Evolutionary conservation across 2,888 invertebrate species (phyloP).

Genomic region (Pseudococcus jackbeardsleyi): DNA sequence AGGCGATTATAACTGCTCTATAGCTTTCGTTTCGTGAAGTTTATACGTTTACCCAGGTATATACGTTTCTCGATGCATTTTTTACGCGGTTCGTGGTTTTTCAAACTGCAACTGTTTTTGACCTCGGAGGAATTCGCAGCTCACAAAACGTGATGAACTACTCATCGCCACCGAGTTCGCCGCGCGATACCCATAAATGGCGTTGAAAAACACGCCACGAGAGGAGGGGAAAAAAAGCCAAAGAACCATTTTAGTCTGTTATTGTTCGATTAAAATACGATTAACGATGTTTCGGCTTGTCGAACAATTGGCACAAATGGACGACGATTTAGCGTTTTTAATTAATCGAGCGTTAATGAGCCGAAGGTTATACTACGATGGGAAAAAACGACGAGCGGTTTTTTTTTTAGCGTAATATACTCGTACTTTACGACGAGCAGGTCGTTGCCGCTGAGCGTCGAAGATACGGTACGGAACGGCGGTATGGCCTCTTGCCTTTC

Average conservation of each 20-base stretch:
- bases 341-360: conserved; percentile 45
- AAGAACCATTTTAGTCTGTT: neutral
- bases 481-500: neutral
- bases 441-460: conserved; percentile 22
- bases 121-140: neutral
- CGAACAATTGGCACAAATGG: conserved; percentile 15
- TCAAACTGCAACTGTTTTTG: neutral
- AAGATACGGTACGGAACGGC: conserved; percentile 7
- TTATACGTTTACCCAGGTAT: neutral
- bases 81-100: neutral
- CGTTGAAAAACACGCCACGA: neutral
- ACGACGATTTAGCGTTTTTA: conserved; percentile 29
- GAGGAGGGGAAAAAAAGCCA: neutral
- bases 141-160: neutral
- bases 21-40: neutral
- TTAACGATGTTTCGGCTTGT: neutral
- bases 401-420: neutral
- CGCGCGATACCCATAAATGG: conserved; percentile 3
- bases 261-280: conserved; percentile 35
- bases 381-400: conserved; percentile 10
- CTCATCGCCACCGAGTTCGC: neutral
- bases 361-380: conserved; percentile 33
- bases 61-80: neutral
- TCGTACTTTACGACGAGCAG: neutral
- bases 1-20: neutral